These are phyloP conservation scores for Microhierax caerulescens DNA, from an alignment of 2,797 vertebrate genomes.

Conservation along the genomic window DNA sequence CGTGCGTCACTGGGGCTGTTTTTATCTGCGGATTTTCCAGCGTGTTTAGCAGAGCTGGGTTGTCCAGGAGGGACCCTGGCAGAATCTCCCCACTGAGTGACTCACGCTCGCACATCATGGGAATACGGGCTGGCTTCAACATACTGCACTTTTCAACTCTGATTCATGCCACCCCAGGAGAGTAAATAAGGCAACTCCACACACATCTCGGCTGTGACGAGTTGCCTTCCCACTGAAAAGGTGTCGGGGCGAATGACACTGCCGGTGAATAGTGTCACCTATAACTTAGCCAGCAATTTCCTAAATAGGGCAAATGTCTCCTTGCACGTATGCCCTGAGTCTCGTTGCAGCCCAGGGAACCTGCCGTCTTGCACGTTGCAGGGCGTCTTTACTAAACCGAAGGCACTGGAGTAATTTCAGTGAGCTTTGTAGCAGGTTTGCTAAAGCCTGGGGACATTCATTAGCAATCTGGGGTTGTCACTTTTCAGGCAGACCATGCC, in stretches of 20 bases:
- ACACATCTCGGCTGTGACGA: background rate
- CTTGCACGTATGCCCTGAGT: rapidly evolving
- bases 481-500: background rate
- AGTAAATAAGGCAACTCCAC: conserved; percentile 50
- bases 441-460: background rate
- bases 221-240: conserved; percentile 18
- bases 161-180: conserved; percentile 60
- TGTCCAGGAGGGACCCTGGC: conserved; percentile 58
- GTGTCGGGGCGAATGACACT: background rate
- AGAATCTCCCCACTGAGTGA: conserved; percentile 58
- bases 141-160: conserved; percentile 69
- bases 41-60: background rate
- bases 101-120: conserved; percentile 27
- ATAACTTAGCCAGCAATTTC: background rate
- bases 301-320: background rate
- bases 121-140: conserved; percentile 49
- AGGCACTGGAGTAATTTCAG: background rate
- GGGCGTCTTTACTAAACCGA: background rate
- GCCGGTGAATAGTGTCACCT: background rate
- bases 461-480: background rate
- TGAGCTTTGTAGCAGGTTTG: background rate
- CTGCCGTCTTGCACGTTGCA: background rate
- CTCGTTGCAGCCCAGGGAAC: background rate
- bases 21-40: conserved; percentile 45
- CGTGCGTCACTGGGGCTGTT: conserved; percentile 21